These are phyloP conservation scores for Eupsilia transversa DNA, from an alignment of 2,888 invertebrate genomes.

Conservation along the genomic window DNA sequence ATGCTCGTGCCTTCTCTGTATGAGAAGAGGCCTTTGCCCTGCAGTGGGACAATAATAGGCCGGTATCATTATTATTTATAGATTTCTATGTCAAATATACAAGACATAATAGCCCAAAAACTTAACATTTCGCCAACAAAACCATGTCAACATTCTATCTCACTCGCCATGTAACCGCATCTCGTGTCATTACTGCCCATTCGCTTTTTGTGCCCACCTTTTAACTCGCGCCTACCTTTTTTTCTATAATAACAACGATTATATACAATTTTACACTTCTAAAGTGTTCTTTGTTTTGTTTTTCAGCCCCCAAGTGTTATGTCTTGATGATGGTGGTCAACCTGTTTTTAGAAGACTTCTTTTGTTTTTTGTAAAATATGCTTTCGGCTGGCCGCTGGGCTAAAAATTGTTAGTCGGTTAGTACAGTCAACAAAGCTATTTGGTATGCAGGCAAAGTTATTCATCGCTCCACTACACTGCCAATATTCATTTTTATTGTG, in stretches of 20 bases:
- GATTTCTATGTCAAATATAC: background rate
- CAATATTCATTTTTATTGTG: too few relatives aligned
- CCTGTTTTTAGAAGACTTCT: conserved; percentile 6
- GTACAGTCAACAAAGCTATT: too few relatives aligned
- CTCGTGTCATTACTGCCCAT: conserved; percentile 66
- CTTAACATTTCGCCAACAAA: background rate
- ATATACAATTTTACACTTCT: conserved; percentile 66
- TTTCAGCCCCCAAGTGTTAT: conserved; percentile 38
- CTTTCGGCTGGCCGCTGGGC: too few relatives aligned
- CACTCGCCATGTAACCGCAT: conserved; percentile 27
- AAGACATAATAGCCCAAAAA: background rate
- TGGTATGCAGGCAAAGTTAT: too few relatives aligned
- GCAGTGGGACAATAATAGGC: background rate
- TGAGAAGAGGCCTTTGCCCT: too few relatives aligned
- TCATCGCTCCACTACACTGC: too few relatives aligned
- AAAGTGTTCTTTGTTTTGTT: conserved; percentile 51
- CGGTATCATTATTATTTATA: background rate
- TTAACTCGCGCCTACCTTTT: conserved; percentile 50
- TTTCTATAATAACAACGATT: conserved; percentile 67
- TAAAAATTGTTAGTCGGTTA: too few relatives aligned
- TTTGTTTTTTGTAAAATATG: too few relatives aligned
- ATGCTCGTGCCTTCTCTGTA: background rate
- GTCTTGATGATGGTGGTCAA: conserved; percentile 22
- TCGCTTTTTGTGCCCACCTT: conserved; percentile 63
- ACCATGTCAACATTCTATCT: background rate